phyloP scores from a whole-genome alignment of 2,888 invertebrate species.

The Dendrolimus pini region DNA sequence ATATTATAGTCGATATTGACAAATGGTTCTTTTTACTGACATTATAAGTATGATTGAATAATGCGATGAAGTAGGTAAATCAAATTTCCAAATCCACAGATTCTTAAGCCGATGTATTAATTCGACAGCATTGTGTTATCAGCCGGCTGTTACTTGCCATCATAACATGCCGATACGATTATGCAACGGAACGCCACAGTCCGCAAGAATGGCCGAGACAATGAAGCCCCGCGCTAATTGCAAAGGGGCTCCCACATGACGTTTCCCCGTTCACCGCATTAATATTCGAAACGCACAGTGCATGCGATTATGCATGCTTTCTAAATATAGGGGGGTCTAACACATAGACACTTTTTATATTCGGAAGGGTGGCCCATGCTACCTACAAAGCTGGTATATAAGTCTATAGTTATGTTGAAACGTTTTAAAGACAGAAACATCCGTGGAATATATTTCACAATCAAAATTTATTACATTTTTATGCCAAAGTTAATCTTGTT shows the following conservation, averaged over 20 bases:
- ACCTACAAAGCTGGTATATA: slow-evolving; percentile 62
- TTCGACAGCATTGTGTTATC: neutral
- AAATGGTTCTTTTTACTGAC: too few species aligned
- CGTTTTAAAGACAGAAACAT: slow-evolving; percentile 28
- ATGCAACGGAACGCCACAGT: slow-evolving; percentile 43
- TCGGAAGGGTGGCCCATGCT: slow-evolving; percentile 48
- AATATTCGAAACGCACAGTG: slow-evolving; percentile 65
- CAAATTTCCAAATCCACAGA: too few species aligned
- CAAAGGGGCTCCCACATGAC: slow-evolving; percentile 63
- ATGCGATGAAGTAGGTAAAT: too few species aligned
- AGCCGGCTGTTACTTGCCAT: neutral
- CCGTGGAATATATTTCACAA: slow-evolving; percentile 22
- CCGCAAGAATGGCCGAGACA: slow-evolving; percentile 38
- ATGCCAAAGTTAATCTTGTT: neutral
- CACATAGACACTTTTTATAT: slow-evolving; percentile 60
- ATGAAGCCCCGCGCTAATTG: slow-evolving; percentile 54
- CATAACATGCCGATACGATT: neutral
- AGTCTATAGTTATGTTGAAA: slow-evolving; percentile 54
- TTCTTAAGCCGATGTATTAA: too few species aligned
- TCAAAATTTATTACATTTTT: slow-evolving; percentile 9
- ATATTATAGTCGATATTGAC: too few species aligned
- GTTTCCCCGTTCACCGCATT: slow-evolving; percentile 64
- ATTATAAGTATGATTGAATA: too few species aligned
- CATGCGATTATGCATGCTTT: slow-evolving; percentile 69
- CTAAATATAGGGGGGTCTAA: slow-evolving; percentile 64